These are phyloP conservation scores for Rhimphoctona megacephalus DNA, from an alignment of 2,888 invertebrate genomes.

Conservation along the genomic window DNA sequence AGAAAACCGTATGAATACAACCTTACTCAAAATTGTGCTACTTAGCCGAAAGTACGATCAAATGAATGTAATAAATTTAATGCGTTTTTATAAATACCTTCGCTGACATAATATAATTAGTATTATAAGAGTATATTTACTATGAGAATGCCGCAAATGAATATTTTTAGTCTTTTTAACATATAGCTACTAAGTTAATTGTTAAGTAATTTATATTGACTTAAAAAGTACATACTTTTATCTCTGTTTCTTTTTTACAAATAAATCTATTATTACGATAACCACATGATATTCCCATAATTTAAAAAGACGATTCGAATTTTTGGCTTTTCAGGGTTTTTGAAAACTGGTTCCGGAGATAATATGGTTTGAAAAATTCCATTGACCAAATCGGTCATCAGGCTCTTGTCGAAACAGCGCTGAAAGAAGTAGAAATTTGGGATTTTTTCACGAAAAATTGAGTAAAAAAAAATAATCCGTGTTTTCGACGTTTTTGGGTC, in stretches of 20 bases:
- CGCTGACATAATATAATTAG: slow-evolving; percentile 10
- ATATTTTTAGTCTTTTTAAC: not conserved
- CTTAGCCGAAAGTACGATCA: slow-evolving; percentile 44
- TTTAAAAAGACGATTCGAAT: not conserved
- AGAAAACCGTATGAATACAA: not conserved
- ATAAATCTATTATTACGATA: slow-evolving; percentile 2
- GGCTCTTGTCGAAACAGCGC: not conserved
- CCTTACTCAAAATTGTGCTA: slow-evolving; percentile 15
- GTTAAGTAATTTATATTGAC: slow-evolving; percentile 57
- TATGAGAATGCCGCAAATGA: not conserved
- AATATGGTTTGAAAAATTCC: not conserved
- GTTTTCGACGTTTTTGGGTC: too few relatives aligned
- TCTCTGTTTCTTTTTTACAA: slow-evolving; percentile 1
- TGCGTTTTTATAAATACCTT: slow-evolving; percentile 17
- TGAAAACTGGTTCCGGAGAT: not conserved
- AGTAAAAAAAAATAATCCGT: too few relatives aligned
- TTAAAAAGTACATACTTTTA: slow-evolving; percentile 19
- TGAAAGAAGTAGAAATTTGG: too few relatives aligned
- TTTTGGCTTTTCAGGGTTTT: not conserved
- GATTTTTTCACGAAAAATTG: too few relatives aligned
- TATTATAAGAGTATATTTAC: not conserved
- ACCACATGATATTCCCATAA: not conserved
- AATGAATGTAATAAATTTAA: slow-evolving; percentile 60
- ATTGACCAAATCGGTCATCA: not conserved
- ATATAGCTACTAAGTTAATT: slow-evolving; percentile 28